Conservation (phyloP, 2,113 vertebrate genomes). For the Alectura lathami region DNA sequence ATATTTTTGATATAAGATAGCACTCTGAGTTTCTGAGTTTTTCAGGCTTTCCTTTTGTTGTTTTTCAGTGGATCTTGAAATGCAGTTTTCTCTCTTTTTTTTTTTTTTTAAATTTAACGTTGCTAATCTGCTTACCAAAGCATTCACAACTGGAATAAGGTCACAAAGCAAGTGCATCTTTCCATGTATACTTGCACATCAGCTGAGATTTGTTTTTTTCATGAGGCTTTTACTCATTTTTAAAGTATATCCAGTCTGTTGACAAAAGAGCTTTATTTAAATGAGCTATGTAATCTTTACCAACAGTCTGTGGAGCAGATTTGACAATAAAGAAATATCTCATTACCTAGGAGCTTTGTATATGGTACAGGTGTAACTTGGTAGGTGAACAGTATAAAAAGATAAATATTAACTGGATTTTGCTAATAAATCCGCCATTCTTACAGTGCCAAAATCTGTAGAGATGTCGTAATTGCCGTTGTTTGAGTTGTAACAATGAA, state of each 20-base stretch:
- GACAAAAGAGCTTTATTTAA: constrained; percentile 71
- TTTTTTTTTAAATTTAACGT: not conserved
- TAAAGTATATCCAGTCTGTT: constrained; percentile 57
- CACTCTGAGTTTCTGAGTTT: not conserved
- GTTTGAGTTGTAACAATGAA: constrained; percentile 76
- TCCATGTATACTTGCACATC: constrained; percentile 36
- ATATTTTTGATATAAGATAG: not conserved
- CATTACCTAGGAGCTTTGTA: constrained; percentile 70
- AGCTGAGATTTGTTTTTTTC: constrained; percentile 51
- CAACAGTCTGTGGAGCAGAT: constrained; percentile 61
- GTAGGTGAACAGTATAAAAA: constrained; percentile 66
- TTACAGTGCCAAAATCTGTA: constrained; percentile 53
- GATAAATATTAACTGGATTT: constrained; percentile 72
- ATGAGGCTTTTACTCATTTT: constrained; percentile 50
- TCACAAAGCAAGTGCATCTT: constrained; percentile 37
- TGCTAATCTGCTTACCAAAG: constrained; percentile 45
- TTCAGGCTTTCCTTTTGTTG: not conserved
- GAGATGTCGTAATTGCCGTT: constrained; percentile 71
- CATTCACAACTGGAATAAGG: constrained; percentile 36
- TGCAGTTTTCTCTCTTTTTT: not conserved
- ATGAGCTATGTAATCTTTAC: constrained; percentile 73
- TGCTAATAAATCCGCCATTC: constrained; percentile 66
- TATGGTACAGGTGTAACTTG: constrained; percentile 43
- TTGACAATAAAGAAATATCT: constrained; percentile 75
- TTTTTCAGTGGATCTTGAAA: constrained; percentile 44